Base-by-base conservation (phyloP, 1,140 invertebrate species). In the Anastrepha obliqua region DNA sequence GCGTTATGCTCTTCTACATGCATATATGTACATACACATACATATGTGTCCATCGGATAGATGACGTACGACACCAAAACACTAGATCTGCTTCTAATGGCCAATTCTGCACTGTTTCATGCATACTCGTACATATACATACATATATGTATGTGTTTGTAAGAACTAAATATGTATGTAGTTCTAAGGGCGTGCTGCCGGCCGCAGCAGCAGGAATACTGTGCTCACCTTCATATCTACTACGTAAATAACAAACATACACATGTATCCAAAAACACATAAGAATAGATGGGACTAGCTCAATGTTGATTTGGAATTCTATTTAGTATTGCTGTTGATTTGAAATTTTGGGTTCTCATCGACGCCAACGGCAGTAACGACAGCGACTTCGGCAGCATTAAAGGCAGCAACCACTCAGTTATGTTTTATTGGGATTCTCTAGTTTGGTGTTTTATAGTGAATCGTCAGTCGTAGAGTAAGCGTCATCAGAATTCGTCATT, bases 381-480 rank as follows among this genome's bases (percentile, higher is more conserved):
- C 70, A 51, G 44, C 44, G 74, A 9, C 74, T 13, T 2, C 74
- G 20, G n/a, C 74, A 67, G 74, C 51, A 55, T 51, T 74, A 17
- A 58, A 9, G 47, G 74, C 74, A 81, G 74, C 70, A 47, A 74
- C 39, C 47, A 81, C 47, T 20, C 64, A 67, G 44, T 81, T 81
- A 11, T 55, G 17, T 81, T 81, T 81, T 81, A 55, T 81, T 81
- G 44, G 47, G 44, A 55, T 81, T 81, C n/a, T 81, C 74, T 81
- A 81, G 74, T 55, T 81, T 55, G 47, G 74, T 47, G 42, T 81
- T 81, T 81, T 58, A 44, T 81, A 81, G 74, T 81, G 47, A 81
- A 81, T 81, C 74, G 74, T 81, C 74, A 81, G 74, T 81, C 74
- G 74, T 55, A n/a, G n/a, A 81, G 74, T 81, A 81, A 81, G 74